These are phyloP conservation scores for Camponotus vicinus DNA, from an alignment of 1,140 invertebrate species.

Conservation along the genomic window DNA sequence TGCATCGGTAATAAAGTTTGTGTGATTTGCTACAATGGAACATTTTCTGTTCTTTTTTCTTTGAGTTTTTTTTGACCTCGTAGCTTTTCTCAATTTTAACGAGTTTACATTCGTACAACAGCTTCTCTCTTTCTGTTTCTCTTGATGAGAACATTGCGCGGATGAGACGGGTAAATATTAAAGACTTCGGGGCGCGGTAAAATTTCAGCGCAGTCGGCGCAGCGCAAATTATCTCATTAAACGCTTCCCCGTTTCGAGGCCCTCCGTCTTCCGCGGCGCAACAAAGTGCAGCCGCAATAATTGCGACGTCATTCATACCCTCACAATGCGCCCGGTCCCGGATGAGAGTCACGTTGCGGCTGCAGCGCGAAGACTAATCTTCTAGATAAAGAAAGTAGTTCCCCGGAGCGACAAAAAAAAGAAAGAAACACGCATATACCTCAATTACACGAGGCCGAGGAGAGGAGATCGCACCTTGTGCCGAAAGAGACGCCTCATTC, in stretches of 20 bases:
- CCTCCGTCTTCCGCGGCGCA: conserved; percentile 56
- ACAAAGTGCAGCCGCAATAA: conserved; percentile 56
- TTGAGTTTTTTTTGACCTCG: background rate
- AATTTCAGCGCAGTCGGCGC: conserved; percentile 43
- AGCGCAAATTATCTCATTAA: conserved; percentile 60
- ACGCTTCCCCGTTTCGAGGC: conserved; percentile 59
- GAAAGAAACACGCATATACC: conserved; percentile 38
- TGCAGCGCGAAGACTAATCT: conserved; percentile 48
- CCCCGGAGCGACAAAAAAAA: conserved; percentile 60
- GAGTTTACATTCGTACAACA: background rate
- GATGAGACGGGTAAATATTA: conserved; percentile 32
- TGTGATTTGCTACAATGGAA: background rate
- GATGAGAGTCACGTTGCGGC: conserved; percentile 58
- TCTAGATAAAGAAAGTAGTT: conserved; percentile 64
- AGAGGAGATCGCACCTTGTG: conserved; percentile 52
- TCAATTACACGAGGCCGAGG: conserved; percentile 52
- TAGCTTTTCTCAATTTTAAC: background rate
- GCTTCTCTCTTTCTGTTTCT: background rate
- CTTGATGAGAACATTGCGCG: background rate
- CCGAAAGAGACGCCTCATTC: conserved; percentile 39
- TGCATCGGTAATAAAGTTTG: background rate
- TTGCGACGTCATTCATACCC: conserved; percentile 58
- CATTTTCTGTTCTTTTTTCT: background rate
- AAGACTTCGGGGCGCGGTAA: conserved; percentile 49
- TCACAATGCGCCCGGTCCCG: conserved; percentile 41